phyloP scores from a whole-genome alignment of 2,888 invertebrate species.

The Phasia obesa region DNA sequence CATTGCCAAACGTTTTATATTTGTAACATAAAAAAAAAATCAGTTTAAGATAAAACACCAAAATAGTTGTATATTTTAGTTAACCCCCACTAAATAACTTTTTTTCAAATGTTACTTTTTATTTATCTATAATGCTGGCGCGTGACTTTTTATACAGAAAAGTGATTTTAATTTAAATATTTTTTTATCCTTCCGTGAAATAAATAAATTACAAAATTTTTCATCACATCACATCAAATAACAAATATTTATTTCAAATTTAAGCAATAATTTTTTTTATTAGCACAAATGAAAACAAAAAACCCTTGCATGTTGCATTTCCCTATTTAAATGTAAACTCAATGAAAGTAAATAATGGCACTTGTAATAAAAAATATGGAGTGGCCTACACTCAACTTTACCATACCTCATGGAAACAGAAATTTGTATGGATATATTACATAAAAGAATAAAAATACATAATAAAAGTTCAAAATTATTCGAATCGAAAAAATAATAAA shows the following conservation, averaged over 20 bases:
- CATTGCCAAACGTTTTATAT: neutral
- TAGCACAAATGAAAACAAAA: neutral
- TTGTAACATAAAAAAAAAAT: neutral
- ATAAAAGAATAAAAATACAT: too few species aligned
- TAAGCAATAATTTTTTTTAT: constrained; percentile 36
- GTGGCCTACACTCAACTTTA: too few species aligned
- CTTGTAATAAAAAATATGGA: neutral
- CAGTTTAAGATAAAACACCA: neutral
- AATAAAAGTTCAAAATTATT: too few species aligned
- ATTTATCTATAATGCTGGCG: constrained; percentile 65
- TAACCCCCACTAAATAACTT: constrained; percentile 8
- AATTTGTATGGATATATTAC: too few species aligned
- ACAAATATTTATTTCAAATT: constrained; percentile 61
- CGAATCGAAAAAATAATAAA: too few species aligned
- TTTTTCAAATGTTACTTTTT: constrained; percentile 5
- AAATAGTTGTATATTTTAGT: neutral
- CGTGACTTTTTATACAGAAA: constrained; percentile 67
- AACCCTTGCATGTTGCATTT: neutral
- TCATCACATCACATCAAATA: constrained; percentile 53
- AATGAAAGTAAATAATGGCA: constrained; percentile 37
- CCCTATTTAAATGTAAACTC: constrained; percentile 8
- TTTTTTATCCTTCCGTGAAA: neutral
- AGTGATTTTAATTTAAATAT: constrained; percentile 55
- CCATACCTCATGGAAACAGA: too few species aligned
- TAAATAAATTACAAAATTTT: neutral